Evolutionary conservation across 2,113 vertebrate genomes (phyloP).

Genomic region (Psittacara wagleri): DNA sequence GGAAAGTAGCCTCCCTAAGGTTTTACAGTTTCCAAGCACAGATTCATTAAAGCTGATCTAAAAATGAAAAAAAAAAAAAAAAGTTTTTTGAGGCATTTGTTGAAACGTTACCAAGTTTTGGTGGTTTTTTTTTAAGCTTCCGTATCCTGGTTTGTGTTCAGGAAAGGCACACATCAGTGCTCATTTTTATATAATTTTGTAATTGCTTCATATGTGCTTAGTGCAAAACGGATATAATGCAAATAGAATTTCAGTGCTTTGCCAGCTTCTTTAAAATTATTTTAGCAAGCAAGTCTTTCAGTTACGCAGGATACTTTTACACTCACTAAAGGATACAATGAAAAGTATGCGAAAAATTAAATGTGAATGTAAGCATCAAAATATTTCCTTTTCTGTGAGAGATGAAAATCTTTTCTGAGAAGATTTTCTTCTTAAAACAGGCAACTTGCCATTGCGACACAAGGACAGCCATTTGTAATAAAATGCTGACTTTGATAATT

Average conservation of each 20-base stretch:
- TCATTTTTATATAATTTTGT: neutral
- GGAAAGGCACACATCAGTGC: neutral
- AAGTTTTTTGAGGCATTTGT: neutral
- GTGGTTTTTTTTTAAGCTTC: neutral
- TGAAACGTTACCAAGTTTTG: neutral
- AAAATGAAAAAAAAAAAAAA: neutral
- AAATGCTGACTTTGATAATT: neutral
- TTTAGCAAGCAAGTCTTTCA: neutral
- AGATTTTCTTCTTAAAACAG: slow-evolving; percentile 31
- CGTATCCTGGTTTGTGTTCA: neutral
- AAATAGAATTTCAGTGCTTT: neutral
- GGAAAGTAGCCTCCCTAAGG: neutral
- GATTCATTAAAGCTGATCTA: neutral
- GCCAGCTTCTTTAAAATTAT: neutral
- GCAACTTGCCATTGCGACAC: slow-evolving; percentile 29
- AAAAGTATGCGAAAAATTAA: neutral
- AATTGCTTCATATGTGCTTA: neutral
- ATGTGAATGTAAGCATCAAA: neutral
- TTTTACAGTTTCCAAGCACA: neutral
- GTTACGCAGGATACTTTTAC: neutral
- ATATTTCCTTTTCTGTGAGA: slow-evolving; percentile 7
- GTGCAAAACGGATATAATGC: neutral
- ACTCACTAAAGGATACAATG: neutral
- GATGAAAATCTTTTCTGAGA: slow-evolving; percentile 14
- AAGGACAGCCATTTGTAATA: slow-evolving; percentile 21